A percentile compares a stretch with the other conserved stretches of the same genome.
Conservation (phyloP, 2,888 invertebrate species). For the Malthinus flaveolus region DNA sequence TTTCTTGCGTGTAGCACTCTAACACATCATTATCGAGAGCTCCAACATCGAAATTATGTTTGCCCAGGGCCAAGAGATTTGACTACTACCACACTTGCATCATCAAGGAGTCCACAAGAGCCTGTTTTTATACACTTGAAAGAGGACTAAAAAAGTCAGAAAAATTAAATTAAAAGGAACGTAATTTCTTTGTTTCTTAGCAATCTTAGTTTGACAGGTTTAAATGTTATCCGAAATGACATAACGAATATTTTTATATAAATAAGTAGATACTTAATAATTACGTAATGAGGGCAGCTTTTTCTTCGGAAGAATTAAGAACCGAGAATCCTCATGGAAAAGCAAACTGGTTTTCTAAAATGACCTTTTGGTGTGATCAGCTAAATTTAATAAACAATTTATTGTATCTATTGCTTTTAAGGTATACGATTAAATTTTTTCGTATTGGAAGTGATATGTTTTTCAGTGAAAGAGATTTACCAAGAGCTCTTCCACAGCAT, state of each 20-base stretch:
- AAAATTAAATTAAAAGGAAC: too few species aligned
- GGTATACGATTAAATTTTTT: slow-evolving; percentile 46
- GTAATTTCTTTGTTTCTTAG: background rate
- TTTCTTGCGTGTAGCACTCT: too few species aligned
- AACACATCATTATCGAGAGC: too few species aligned
- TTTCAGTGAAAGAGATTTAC: slow-evolving; percentile 60
- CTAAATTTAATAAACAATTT: background rate
- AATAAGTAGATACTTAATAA: too few species aligned
- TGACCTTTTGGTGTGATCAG: slow-evolving; percentile 42
- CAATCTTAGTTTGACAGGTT: background rate
- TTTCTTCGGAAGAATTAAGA: slow-evolving; percentile 5
- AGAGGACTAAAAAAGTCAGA: too few species aligned
- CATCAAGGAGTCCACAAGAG: too few species aligned
- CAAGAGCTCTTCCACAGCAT: slow-evolving; percentile 66
- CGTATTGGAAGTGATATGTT: slow-evolving; percentile 43
- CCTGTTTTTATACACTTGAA: too few species aligned
- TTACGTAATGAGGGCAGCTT: slow-evolving; percentile 4
- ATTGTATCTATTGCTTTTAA: slow-evolving; percentile 15
- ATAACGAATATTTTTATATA: background rate
- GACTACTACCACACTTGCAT: too few species aligned
- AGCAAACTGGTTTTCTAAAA: slow-evolving; percentile 44
- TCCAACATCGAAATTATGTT: too few species aligned
- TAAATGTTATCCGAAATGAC: background rate
- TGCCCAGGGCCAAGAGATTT: too few species aligned
- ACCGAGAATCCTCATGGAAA: slow-evolving; percentile 38